Evolutionary conservation across 2,888 invertebrate genomes (phyloP).

Genomic region (Rhopalosiphum nymphaeae): DNA sequence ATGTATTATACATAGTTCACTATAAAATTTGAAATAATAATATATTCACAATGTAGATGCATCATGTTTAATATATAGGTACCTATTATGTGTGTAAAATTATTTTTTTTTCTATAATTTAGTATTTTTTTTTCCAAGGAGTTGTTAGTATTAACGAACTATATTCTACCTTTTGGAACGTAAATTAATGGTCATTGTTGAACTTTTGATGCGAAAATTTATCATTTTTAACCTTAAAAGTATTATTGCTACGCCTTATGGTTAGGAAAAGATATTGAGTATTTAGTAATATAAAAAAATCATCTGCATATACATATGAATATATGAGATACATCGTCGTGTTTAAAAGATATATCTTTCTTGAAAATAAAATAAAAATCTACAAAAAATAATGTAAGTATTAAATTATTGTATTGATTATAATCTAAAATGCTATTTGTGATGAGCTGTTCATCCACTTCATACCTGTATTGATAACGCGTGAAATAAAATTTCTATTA

Average conservation of each 20-base stretch:
- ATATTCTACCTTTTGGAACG: neutral
- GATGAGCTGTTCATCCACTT: neutral
- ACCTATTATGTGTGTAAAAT: too few relatives aligned
- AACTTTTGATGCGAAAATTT: neutral
- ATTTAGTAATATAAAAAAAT: too few relatives aligned
- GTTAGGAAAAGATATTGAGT: too few relatives aligned
- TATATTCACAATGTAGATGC: too few relatives aligned
- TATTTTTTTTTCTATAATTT: neutral
- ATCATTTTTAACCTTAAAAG: neutral
- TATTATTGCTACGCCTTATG: neutral
- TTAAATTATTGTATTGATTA: neutral
- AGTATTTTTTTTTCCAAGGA: neutral
- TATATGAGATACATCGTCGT: too few relatives aligned
- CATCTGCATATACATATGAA: too few relatives aligned
- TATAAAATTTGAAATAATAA: neutral
- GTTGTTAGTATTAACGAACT: neutral
- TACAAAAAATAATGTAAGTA: neutral
- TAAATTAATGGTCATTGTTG: neutral
- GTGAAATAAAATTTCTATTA: neutral
- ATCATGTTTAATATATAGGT: too few relatives aligned
- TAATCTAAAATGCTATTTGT: neutral
- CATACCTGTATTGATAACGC: neutral
- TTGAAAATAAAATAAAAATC: neutral
- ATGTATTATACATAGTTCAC: neutral
- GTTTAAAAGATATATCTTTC: neutral